Conservation (phyloP, 2,113 vertebrate species). For the Sapayoa aenigma region DNA sequence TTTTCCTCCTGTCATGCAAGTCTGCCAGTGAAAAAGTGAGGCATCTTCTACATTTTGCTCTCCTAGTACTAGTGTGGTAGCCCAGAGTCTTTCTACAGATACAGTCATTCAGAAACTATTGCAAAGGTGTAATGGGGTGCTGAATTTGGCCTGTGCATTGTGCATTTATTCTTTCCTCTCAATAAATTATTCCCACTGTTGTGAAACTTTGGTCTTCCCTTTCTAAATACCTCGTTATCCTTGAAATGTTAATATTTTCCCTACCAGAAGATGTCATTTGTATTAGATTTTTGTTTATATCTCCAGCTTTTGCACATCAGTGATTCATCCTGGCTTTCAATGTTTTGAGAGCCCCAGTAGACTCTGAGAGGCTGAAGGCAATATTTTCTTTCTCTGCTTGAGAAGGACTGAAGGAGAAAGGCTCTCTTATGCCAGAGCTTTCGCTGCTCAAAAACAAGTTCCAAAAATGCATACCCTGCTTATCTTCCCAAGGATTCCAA, state of each 20-base stretch:
- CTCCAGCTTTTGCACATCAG: neutral
- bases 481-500: neutral
- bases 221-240: neutral
- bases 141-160: neutral
- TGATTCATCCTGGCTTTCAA: too few relatives aligned
- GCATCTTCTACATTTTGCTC: neutral
- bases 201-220: neutral
- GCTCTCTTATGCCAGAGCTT: neutral
- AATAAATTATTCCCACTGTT: neutral
- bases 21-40: neutral
- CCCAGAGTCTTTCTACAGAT: neutral
- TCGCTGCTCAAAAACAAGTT: neutral
- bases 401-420: neutral
- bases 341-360: too few relatives aligned
- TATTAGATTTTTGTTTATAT: neutral
- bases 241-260: neutral
- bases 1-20: neutral
- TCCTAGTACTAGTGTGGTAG: neutral
- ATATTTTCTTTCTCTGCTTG: conserved; percentile 39
- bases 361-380: neutral
- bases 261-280: neutral
- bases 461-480: neutral
- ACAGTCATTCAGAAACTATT: neutral
- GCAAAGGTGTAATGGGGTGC: neutral
- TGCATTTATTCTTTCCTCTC: neutral